These are phyloP conservation scores for Drosophila colorata DNA, from an alignment of 2,888 invertebrate species.

Conservation along the genomic window DNA sequence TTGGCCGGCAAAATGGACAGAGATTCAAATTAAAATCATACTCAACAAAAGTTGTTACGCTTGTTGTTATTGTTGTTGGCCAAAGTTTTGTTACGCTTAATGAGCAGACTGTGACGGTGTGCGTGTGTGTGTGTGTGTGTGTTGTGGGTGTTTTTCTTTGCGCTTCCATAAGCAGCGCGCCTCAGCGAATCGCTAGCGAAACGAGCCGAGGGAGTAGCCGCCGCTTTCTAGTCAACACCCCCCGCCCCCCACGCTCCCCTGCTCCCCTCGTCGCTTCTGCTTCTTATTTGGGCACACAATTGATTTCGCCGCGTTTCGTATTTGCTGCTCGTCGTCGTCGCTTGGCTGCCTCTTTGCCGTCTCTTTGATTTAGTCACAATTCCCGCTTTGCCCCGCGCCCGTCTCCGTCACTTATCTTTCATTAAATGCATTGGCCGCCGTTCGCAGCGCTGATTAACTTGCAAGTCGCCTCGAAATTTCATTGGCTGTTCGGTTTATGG, in stretches of 20 bases:
- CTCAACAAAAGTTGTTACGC: constrained; percentile 24
- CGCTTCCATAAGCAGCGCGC: constrained; percentile 75
- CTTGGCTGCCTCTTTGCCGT: constrained; percentile 43
- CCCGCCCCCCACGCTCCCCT: background rate
- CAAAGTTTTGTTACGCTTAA: constrained; percentile 64
- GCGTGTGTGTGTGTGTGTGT: constrained; percentile 17
- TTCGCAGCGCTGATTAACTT: constrained; percentile 59
- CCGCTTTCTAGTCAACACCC: constrained; percentile 9
- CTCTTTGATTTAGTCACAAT: constrained; percentile 37
- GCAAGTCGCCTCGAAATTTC: constrained; percentile 51
- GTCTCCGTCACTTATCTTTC: constrained; percentile 49
- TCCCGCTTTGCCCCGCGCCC: background rate
- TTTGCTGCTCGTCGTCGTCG: constrained; percentile 54
- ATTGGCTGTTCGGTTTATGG: constrained; percentile 50
- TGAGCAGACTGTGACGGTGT: constrained; percentile 48
- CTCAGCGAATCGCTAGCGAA: constrained; percentile 58
- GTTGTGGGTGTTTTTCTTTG: constrained; percentile 75
- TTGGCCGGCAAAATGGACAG: constrained; percentile 50
- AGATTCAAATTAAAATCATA: constrained; percentile 40
- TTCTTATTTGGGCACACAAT: constrained; percentile 46
- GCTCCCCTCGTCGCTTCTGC: constrained; percentile 1
- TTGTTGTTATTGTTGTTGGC: constrained; percentile 11
- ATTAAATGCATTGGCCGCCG: constrained; percentile 53
- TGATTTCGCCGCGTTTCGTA: constrained; percentile 73
- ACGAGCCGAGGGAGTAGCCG: constrained; percentile 42